phyloP scores from a whole-genome alignment of 2,113 vertebrate genomes.

The Cepphus grylle region DNA sequence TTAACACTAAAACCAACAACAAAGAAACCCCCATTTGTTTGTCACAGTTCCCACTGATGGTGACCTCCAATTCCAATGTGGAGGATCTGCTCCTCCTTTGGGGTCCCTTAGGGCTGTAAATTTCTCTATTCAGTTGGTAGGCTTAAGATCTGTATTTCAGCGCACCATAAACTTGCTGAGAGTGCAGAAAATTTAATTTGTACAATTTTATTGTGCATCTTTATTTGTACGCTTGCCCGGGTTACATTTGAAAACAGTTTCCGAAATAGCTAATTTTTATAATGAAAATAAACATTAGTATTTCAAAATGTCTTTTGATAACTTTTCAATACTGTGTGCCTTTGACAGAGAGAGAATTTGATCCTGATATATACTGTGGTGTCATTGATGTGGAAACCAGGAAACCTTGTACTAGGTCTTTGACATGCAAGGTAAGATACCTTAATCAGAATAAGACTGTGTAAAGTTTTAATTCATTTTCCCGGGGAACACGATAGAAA shows the following conservation, averaged over 20 bases:
- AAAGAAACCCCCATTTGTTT: background rate
- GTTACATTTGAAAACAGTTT: background rate
- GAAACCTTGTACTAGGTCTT: conserved; percentile 98
- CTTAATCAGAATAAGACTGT: background rate
- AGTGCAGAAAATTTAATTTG: background rate
- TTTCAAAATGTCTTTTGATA: background rate
- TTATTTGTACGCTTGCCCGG: background rate
- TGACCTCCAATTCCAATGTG: background rate
- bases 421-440: conserved; percentile 96
- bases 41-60: background rate
- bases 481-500: background rate
- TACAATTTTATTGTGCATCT: background rate
- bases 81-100: background rate
- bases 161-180: background rate
- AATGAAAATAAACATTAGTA: background rate
- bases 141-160: background rate
- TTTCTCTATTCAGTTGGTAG: background rate
- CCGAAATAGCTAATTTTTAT: background rate
- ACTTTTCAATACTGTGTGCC: background rate
- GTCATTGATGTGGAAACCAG: conserved; percentile 93
- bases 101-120: background rate
- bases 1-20: background rate
- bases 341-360: conserved; percentile 94
- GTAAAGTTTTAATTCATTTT: background rate
- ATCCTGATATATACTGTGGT: conserved; percentile 97